phyloP scores from a whole-genome alignment of 1,140 invertebrate genomes.

The Cecropterus lyciades region DNA sequence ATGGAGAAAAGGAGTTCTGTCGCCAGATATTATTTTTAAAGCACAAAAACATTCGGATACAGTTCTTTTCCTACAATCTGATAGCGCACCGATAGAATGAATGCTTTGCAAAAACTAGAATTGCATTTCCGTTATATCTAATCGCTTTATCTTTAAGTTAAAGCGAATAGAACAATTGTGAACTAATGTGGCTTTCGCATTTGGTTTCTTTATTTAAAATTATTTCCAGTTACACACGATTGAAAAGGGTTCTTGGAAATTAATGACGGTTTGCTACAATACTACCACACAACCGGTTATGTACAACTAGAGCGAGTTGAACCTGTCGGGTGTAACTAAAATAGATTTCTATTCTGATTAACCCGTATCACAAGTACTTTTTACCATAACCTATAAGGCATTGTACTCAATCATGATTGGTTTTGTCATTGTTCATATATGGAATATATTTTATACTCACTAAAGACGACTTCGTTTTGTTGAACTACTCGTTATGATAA shows the following conservation, averaged over 20 bases:
- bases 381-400: constrained; percentile 1
- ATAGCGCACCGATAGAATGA: constrained; percentile 13
- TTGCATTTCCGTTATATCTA: constrained; percentile 21
- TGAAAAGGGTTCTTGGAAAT: constrained; percentile 23
- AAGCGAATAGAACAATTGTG: constrained; percentile 7
- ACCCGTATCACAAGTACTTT: constrained; percentile 10
- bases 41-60: constrained; percentile 24
- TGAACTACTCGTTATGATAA: too few relatives aligned
- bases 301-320: constrained; percentile 13
- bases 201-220: constrained; percentile 27
- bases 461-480: neutral
- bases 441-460: neutral
- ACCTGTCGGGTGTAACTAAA: constrained; percentile 9
- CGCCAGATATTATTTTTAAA: constrained; percentile 17
- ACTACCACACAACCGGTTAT: constrained; percentile 13
- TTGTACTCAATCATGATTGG: neutral
- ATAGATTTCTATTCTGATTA: constrained; percentile 23
- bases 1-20: constrained; percentile 8
- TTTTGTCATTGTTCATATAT: neutral
- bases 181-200: constrained; percentile 27
- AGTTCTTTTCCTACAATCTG: constrained; percentile 8
- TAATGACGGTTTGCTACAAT: constrained; percentile 17
- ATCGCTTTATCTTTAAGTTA: constrained; percentile 20
- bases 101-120: constrained; percentile 17
- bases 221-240: constrained; percentile 19